phyloP scores from a whole-genome alignment of 2,797 vertebrate species.

The Arnoldichthys spilopterus region DNA sequence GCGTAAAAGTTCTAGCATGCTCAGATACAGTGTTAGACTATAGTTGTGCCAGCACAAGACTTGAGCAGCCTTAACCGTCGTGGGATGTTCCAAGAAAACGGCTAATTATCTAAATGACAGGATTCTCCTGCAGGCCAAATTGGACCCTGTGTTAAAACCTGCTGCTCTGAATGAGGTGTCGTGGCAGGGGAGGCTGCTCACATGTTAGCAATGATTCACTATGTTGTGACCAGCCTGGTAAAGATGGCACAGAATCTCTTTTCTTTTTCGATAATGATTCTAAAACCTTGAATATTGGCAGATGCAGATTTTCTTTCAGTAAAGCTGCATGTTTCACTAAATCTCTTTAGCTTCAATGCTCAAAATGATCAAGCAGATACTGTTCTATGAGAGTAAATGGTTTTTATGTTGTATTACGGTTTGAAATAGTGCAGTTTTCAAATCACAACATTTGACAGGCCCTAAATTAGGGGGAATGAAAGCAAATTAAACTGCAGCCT shows the following conservation, averaged over 20 bases:
- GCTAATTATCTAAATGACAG: constrained; percentile 1
- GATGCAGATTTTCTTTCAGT: too few species aligned
- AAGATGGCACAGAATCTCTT: neutral
- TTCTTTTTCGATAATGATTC: neutral
- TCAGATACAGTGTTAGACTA: neutral
- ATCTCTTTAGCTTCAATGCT: neutral
- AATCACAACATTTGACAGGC: too few species aligned
- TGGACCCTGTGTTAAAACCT: neutral
- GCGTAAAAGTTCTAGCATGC: neutral
- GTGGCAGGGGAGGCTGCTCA: neutral
- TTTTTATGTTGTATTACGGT: too few species aligned
- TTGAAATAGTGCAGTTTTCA: too few species aligned
- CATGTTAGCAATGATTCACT: neutral
- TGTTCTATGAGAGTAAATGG: neutral
- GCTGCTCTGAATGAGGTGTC: neutral
- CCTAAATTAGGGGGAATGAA: too few species aligned
- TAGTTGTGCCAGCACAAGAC: neutral
- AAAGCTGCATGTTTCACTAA: too few species aligned
- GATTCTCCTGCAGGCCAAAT: neutral
- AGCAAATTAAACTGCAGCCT: too few species aligned
- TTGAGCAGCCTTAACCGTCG: neutral
- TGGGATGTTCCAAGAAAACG: neutral
- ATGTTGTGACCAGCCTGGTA: neutral
- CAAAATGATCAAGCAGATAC: neutral
- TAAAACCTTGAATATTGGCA: neutral